These are phyloP conservation scores for Idaea straminata DNA, from an alignment of 2,888 invertebrate species.

Conservation along the genomic window DNA sequence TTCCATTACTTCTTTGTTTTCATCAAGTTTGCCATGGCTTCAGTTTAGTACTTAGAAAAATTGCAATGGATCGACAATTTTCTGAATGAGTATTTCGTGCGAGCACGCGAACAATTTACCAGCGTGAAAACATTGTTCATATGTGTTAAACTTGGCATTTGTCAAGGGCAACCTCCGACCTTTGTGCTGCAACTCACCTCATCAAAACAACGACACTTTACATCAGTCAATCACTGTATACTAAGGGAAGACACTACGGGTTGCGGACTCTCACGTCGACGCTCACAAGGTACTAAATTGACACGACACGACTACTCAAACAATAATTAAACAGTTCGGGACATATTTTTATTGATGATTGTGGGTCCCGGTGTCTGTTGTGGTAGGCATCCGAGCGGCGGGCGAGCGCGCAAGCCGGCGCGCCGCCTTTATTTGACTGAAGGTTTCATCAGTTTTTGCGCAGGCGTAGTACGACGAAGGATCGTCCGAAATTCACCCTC, in stretches of 20 bases:
- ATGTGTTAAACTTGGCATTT: conserved; percentile 43
- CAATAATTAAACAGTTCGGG: conserved; percentile 41
- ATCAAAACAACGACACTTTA: conserved; percentile 60
- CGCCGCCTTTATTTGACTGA: conserved; percentile 75
- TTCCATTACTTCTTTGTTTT: conserved; percentile 19
- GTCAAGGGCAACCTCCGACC: conserved; percentile 64
- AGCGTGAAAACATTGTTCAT: conserved; percentile 36
- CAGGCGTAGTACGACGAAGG: conserved; percentile 67
- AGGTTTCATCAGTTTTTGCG: conserved; percentile 56
- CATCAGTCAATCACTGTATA: conserved; percentile 44
- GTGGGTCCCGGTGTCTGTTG: conserved; percentile 52
- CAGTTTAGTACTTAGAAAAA: conserved; percentile 29
- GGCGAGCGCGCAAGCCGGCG: conserved; percentile 80
- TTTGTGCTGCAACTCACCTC: conserved; percentile 66
- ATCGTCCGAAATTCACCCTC: conserved; percentile 72
- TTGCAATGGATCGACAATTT: conserved; percentile 42
- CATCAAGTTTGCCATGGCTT: conserved; percentile 18
- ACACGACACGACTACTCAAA: conserved; percentile 52
- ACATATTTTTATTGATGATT: conserved; percentile 68
- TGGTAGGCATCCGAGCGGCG: conserved; percentile 64
- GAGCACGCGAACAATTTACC: conserved; percentile 59
- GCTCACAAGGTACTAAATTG: conserved; percentile 55
- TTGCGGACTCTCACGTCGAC: conserved; percentile 46
- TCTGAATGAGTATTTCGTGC: conserved; percentile 49
- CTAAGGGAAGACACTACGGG: conserved; percentile 67